Evolutionary conservation across 2,113 vertebrate genomes (phyloP).

Genomic region (Pterophyllum scalare): DNA sequence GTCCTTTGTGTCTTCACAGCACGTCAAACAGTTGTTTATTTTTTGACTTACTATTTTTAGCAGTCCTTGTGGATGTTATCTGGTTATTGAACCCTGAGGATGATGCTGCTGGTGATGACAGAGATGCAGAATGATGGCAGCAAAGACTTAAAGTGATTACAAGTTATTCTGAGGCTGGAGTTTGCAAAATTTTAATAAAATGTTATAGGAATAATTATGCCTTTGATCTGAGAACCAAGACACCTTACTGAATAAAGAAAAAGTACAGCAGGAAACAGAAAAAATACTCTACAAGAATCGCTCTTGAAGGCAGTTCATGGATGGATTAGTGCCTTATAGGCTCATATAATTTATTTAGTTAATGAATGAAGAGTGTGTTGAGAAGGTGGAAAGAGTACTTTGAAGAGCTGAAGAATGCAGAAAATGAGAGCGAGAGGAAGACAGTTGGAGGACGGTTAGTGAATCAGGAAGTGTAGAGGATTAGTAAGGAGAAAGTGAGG

Average conservation of each 20-base stretch:
- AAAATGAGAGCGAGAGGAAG: not conserved
- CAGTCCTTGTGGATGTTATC: not conserved
- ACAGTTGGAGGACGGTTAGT: not conserved
- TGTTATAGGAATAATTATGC: not conserved
- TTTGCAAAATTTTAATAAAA: constrained; percentile 15
- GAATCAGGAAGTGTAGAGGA: not conserved
- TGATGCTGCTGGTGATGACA: constrained; percentile 6
- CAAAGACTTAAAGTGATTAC: not conserved
- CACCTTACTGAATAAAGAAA: not conserved
- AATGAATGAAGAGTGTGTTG: too few species aligned
- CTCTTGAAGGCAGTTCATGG: not conserved
- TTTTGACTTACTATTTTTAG: not conserved
- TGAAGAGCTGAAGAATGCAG: not conserved
- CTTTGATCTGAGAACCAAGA: not conserved
- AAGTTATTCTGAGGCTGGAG: not conserved
- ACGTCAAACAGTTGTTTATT: constrained; percentile 22
- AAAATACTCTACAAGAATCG: too few species aligned
- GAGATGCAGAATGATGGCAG: not conserved
- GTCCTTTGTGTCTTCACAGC: constrained; percentile 33
- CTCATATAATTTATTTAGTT: not conserved
- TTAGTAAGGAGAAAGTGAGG: not conserved
- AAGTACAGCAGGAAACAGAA: not conserved
- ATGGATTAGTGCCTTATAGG: not conserved
- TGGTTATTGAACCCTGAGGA: not conserved
- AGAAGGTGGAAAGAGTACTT: not conserved